Evolutionary conservation across 2,113 vertebrate species (phyloP).

Genomic region (Rhineura floridana): DNA sequence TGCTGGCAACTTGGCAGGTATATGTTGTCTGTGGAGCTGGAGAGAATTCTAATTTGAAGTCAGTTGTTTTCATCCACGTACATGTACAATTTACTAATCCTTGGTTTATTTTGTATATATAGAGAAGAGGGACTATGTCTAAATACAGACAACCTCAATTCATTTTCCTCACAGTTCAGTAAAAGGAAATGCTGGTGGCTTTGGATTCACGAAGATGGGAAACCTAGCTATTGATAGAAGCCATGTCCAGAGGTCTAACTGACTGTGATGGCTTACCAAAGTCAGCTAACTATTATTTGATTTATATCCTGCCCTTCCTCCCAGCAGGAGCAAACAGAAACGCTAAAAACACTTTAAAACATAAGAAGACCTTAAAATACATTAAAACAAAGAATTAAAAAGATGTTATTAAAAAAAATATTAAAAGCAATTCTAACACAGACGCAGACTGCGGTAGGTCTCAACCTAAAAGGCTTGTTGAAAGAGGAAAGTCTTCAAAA

Average conservation of each 20-base stretch:
- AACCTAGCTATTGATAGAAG: constrained; percentile 41
- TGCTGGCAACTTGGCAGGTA: not conserved
- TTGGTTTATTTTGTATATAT: constrained; percentile 20
- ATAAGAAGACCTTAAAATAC: too few species aligned
- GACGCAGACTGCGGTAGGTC: too few species aligned
- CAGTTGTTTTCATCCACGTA: not conserved
- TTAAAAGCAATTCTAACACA: too few species aligned
- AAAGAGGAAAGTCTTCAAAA: too few species aligned
- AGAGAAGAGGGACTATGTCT: constrained; percentile 22
- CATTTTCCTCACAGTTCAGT: constrained; percentile 38
- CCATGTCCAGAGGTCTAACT: not conserved
- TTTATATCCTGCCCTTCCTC: too few species aligned
- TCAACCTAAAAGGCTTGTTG: too few species aligned
- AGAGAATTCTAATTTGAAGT: not conserved
- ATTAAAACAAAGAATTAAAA: too few species aligned
- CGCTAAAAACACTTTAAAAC: too few species aligned
- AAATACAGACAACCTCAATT: constrained; percentile 36
- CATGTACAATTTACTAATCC: constrained; percentile 10
- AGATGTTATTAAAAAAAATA: too few species aligned
- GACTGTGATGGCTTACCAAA: constrained; percentile 81
- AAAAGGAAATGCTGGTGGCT: constrained; percentile 35
- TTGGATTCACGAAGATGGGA: constrained; percentile 52
- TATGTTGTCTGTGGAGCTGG: not conserved
- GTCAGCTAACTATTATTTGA: too few species aligned
- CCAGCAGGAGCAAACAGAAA: too few species aligned